phyloP scores from a whole-genome alignment of 2,888 invertebrate species.

The Julus scandinavius region DNA sequence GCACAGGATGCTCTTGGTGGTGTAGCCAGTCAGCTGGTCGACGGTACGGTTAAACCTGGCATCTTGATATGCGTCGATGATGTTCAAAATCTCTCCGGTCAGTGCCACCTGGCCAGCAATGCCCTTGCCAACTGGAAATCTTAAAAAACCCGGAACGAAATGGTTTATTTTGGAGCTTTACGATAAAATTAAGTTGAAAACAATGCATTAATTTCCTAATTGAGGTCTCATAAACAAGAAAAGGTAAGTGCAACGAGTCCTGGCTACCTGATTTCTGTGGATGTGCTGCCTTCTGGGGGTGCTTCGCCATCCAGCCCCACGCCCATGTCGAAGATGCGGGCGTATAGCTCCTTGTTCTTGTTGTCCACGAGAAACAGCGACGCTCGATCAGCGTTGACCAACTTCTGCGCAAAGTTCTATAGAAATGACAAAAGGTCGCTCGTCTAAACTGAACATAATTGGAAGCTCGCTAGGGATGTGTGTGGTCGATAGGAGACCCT shows the following conservation, averaged over 20 bases:
- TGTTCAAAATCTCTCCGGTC: slow-evolving; percentile 82
- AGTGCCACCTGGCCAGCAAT: slow-evolving; percentile 85
- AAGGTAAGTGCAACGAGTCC: not conserved
- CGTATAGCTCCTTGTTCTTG: slow-evolving; percentile 79
- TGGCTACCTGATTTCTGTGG: slow-evolving; percentile 54
- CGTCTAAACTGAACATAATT: not conserved
- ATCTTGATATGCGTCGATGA: slow-evolving; percentile 84
- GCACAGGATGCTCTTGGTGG: slow-evolving; percentile 80
- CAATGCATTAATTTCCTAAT: slow-evolving; percentile 12
- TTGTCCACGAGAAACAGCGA: slow-evolving; percentile 84
- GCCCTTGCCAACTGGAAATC: slow-evolving; percentile 80
- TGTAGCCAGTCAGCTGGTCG: slow-evolving; percentile 70
- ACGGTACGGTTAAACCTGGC: slow-evolving; percentile 76
- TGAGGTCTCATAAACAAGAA: slow-evolving; percentile 39
- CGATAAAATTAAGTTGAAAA: not conserved
- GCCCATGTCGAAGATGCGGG: slow-evolving; percentile 79
- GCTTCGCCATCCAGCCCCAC: slow-evolving; percentile 58
- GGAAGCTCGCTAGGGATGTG: not conserved
- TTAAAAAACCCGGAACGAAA: slow-evolving; percentile 58
- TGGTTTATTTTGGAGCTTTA: not conserved
- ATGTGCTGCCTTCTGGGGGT: slow-evolving; percentile 54
- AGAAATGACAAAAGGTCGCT: not conserved
- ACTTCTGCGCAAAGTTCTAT: slow-evolving; percentile 79
- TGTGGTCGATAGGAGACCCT: not conserved
- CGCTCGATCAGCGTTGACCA: slow-evolving; percentile 85